Evolutionary conservation across 2,113 vertebrate species (phyloP).

Genomic region (Zosterops borbonicus): DNA sequence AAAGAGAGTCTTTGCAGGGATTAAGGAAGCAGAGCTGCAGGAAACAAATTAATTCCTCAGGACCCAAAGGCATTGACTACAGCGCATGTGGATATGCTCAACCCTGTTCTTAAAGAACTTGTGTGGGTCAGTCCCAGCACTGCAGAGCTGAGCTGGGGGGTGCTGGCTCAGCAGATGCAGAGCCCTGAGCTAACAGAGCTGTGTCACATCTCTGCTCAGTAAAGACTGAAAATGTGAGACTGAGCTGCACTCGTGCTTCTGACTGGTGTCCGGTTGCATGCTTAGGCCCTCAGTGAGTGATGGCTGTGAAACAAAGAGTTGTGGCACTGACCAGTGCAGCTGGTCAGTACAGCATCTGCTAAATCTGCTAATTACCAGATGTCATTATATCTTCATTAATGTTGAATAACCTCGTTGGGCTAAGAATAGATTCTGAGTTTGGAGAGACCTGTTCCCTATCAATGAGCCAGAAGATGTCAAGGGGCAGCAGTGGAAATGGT

Average conservation of each 20-base stretch:
- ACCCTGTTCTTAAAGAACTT: not conserved
- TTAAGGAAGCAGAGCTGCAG: not conserved
- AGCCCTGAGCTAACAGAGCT: not conserved
- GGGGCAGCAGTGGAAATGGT: not conserved
- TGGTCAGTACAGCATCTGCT: not conserved
- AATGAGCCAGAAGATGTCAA: not conserved
- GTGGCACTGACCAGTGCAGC: not conserved
- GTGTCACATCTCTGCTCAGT: not conserved
- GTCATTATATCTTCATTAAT: not conserved
- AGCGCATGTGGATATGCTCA: fast-evolving
- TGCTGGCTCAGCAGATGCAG: not conserved
- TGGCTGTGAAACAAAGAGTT: not conserved
- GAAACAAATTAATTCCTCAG: not conserved
- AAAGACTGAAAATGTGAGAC: not conserved
- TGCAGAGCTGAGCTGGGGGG: not conserved
- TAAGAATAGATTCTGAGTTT: not conserved
- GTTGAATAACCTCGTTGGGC: not conserved
- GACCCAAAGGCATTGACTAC: not conserved
- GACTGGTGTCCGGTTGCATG: not conserved
- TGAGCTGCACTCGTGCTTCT: not conserved
- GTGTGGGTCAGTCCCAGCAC: not conserved
- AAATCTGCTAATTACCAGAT: not conserved
- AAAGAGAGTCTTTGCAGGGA: not conserved
- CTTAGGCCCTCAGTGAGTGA: not conserved
- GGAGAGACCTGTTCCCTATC: not conserved